Conservation (phyloP, 2,888 invertebrate species). For the Aphrophora alni region DNA sequence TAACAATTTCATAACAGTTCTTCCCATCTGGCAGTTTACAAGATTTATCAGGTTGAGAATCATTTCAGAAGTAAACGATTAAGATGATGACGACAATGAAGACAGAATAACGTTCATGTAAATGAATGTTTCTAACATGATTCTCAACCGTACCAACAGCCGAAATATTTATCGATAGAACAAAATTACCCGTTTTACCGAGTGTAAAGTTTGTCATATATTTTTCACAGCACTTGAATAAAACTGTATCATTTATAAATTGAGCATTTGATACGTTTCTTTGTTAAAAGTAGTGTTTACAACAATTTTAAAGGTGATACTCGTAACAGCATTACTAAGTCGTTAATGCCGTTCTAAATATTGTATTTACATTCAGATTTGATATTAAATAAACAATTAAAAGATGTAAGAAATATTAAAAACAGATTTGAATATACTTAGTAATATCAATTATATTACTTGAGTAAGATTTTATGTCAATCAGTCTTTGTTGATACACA, state of each 20-base stretch:
- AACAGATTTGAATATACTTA: too few relatives aligned
- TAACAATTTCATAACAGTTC: neutral
- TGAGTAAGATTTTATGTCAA: too few relatives aligned
- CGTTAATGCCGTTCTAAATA: neutral
- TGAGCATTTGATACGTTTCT: neutral
- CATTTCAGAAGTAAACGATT: neutral
- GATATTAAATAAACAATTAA: neutral
- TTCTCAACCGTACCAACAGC: conserved; percentile 2
- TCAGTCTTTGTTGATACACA: too few relatives aligned
- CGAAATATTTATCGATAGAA: neutral
- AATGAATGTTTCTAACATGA: neutral
- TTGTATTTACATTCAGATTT: neutral
- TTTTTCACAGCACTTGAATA: neutral
- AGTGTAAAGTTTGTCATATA: neutral
- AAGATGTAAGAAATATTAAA: too few relatives aligned
- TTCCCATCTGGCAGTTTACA: neutral
- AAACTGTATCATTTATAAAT: neutral
- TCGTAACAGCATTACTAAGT: neutral
- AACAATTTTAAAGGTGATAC: neutral
- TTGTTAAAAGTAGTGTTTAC: neutral
- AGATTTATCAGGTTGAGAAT: neutral
- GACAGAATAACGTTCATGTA: neutral
- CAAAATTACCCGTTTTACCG: neutral
- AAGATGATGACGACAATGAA: neutral
- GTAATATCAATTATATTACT: too few relatives aligned